Percentiles rank a stretch among this genome's conserved stretches.
phyloP scores from a whole-genome alignment of 2,797 vertebrate species.

The Alosa sapidissima region DNA sequence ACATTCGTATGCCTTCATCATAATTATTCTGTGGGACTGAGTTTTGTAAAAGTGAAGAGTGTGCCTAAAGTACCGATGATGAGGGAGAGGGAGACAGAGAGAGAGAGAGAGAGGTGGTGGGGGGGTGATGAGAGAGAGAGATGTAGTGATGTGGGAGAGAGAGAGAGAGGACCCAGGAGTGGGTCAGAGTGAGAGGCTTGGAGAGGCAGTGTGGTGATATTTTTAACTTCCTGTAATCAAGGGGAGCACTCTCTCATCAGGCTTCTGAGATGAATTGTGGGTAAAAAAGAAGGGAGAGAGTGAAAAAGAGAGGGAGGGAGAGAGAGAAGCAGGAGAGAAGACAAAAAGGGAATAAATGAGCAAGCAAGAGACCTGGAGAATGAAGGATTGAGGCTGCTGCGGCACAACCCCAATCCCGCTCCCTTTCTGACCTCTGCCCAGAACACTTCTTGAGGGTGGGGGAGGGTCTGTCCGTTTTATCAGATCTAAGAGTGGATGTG shows the following conservation, averaged over 20 bases:
- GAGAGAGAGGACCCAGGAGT: conserved; percentile 47
- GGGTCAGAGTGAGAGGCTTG: conserved; percentile 25
- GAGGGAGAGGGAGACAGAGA: neutral
- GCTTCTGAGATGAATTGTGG: conserved; percentile 48
- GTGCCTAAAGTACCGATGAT: neutral
- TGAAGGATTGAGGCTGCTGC: conserved; percentile 52
- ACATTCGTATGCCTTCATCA: neutral
- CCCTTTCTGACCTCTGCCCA: conserved; percentile 29
- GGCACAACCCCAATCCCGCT: conserved; percentile 53
- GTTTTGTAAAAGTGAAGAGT: neutral
- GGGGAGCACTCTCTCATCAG: conserved; percentile 54
- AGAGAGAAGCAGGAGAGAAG: conserved; percentile 14
- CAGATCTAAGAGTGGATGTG: neutral
- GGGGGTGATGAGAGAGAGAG: too few species aligned
- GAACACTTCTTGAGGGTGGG: neutral
- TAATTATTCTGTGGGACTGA: neutral
- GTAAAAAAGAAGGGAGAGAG: neutral
- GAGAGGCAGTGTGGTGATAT: conserved; percentile 55
- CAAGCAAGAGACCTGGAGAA: neutral
- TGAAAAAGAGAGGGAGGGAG: conserved; percentile 46
- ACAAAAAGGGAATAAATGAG: conserved; percentile 52
- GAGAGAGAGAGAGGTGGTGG: conserved; percentile 24
- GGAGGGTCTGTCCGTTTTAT: neutral
- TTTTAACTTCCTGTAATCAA: conserved; percentile 67
- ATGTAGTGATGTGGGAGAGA: too few species aligned